Evolutionary conservation across 2,888 invertebrate genomes (phyloP).

Genomic region (Helicoverpa assulta): DNA sequence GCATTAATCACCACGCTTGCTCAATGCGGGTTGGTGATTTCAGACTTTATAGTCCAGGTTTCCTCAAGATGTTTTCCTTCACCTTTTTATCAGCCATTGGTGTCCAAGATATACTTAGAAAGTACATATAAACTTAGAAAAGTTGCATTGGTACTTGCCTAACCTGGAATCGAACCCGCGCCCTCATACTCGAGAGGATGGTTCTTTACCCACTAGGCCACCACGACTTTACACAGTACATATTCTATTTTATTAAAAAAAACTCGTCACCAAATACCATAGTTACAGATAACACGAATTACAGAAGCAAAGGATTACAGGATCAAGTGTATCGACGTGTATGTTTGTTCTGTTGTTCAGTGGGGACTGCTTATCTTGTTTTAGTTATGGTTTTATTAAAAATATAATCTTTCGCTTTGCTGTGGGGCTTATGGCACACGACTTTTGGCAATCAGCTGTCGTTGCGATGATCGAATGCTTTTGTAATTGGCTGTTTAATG

Average conservation of each 20-base stretch:
- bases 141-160: no score
- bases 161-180: no score
- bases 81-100: no score
- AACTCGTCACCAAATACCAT: constrained; percentile 52
- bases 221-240: no score
- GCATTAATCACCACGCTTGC: no score
- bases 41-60: no score
- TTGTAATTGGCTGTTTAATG: constrained; percentile 34
- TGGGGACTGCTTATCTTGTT: constrained; percentile 67
- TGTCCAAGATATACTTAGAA: no score
- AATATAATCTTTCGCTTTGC: constrained; percentile 44
- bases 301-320: constrained; percentile 77
- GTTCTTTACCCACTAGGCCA: no score
- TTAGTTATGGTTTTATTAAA: constrained; percentile 64
- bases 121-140: no score
- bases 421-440: constrained; percentile 53
- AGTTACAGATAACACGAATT: constrained; percentile 60
- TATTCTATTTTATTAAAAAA: constrained; percentile 53
- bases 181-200: no score
- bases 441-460: constrained; percentile 47
- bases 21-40: no score
- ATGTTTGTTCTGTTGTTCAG: constrained; percentile 79
- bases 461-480: constrained; percentile 36
- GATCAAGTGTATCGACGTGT: constrained; percentile 74
- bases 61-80: no score